phyloP scores from a whole-genome alignment of 2,797 vertebrate genomes.

The Falco naumanni region DNA sequence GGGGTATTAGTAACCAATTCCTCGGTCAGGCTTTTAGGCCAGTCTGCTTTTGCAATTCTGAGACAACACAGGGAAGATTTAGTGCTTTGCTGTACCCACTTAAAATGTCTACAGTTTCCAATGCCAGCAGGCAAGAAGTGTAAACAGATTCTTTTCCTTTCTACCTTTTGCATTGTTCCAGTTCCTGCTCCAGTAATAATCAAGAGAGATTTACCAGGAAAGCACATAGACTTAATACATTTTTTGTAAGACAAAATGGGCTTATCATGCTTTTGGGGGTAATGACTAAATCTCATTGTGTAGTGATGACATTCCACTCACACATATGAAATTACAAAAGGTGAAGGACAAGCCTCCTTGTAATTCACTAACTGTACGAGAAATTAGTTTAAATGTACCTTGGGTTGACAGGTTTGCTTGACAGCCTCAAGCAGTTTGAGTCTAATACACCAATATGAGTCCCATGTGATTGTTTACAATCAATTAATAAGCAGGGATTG shows the following conservation, averaged over 20 bases:
- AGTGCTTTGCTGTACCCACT: background rate
- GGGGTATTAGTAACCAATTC: background rate
- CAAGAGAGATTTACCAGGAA: slow-evolving; percentile 19
- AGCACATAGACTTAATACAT: background rate
- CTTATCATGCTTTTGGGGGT: background rate
- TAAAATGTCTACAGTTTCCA: background rate
- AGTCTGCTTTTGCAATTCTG: background rate
- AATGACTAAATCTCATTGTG: background rate
- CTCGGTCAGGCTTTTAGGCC: background rate
- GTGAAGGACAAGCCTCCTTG: background rate
- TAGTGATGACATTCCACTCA: background rate
- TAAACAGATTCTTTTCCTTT: background rate
- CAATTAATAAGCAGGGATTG: background rate
- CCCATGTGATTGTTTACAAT: background rate
- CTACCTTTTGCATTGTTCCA: background rate
- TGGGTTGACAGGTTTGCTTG: background rate
- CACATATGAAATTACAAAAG: background rate
- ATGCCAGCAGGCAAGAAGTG: background rate
- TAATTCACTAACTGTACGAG: background rate
- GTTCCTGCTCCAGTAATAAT: slow-evolving; percentile 21
- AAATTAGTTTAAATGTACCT: background rate
- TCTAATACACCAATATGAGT: background rate
- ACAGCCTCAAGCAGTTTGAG: background rate
- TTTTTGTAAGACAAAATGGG: background rate
- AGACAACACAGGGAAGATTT: background rate